Evolutionary conservation across 2,113 vertebrate genomes (phyloP), one percentile per base, ranked within the genome.

Genomic region (Scytalopus superciliaris): DNA sequence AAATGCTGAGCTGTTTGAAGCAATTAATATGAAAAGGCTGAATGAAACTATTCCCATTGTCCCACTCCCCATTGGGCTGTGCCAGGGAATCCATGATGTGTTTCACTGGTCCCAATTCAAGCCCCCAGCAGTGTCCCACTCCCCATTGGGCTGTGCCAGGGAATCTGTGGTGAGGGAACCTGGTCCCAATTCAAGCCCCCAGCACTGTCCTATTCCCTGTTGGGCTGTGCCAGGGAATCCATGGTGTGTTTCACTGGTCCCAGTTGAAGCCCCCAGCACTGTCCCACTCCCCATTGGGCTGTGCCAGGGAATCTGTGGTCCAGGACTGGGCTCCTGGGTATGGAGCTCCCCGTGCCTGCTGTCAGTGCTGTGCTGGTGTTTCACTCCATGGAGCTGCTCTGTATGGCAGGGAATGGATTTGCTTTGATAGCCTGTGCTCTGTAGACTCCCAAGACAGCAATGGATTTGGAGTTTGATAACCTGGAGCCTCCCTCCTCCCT

Each of bases 141-240:
- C 52, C 27, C 27, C 14, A 12, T 52, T 52, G 27, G 50, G 52
- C 27, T 53, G 52, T 53, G 49, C 47, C 47, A 47, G 21, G 47
- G 47, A 23, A 23, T 19, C 19, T 14, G 14, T 47, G 44, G 18
- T 45, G 45, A 22, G 45, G 19, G 19, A 22, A 9, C 19, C 45
- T 17, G 45, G 19, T 56, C 42, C 42, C 19, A 0, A 47, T 22
- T 25, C 25, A 17, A 30, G 28, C 50, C 44, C 21, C 45, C 45
- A 47, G 21, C 21, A 2, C 45, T 0, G 1, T 40, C 59, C 35
- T 0, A 0, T 18, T 35, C 13, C 44, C n/a, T 0, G 4, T 56
- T 27, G 12, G 2, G 24, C 69, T 1, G 7, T 37, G 40, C 35
- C 1, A 2, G 23, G 56, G 56, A 35, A 59, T 22, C 56, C 4